Base-by-base conservation (phyloP, 2,888 invertebrate species). In the Caenorhabditis becei region DNA sequence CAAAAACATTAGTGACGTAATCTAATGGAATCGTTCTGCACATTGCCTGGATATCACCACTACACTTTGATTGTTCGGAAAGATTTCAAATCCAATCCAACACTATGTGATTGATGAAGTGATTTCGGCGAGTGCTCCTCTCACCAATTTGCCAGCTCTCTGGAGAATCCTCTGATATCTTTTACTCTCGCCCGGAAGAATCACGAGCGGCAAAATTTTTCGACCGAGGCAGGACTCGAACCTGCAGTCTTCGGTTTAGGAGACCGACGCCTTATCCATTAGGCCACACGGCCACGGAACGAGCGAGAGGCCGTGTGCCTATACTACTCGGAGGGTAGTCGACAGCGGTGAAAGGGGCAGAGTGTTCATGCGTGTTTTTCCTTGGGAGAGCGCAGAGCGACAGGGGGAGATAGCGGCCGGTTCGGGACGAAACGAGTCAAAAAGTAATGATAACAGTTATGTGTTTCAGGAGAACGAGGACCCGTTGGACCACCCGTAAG, bases 181-280 rank as follows among this genome's bases (percentile, higher is more conserved):
- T 28, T 28, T 32, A 11, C 18, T 24, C 51, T 47, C 23, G 8
- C 35, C 56, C 41, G 28, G 28, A 24, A 49, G 32, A 75, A 51
- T 7, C 5, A 41, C 53, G 59, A 80, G 70, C 75, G 7, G 16
- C 58, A 69, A 80, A 80, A 80, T 32, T 47, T 65, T 80, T 70
- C 74, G 77, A 77, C 77, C 79, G 78, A 72, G 80, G 80, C 85
- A 82, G 87, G 87, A 86, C 87, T 87, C 86, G 87, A 87, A 87
- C 88, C 87, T 84, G 82, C 85, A 86, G 80, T 87, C 85, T 88
- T 88, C 86, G 88, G 88, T 88, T 88, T 88, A 88, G 87, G 88
- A 88, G 88, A 87, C 87, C 87, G 87, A 88, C 87, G 88, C 88
- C 88, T 88, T 88, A 88, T 88, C 88, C 88, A 88, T 88, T 88